Evolutionary conservation across 2,113 vertebrate genomes (phyloP), one percentile per base, ranked within the genome.

Genomic region (Pithys albifrons): DNA sequence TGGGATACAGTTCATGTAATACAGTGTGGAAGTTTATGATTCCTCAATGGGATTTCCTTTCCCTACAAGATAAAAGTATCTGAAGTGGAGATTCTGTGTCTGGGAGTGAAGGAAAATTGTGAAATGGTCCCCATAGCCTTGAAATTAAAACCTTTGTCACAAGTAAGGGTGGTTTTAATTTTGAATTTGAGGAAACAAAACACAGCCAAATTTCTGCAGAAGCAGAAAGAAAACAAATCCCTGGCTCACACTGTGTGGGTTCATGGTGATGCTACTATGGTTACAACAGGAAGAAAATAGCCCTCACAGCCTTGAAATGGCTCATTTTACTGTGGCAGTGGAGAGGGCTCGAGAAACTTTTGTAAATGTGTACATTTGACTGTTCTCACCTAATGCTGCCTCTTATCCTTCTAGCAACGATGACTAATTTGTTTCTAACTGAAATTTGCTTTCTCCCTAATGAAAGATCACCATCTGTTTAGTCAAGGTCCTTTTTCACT

Each of bases 391-490:
- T 76, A 48, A 8, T 10, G 28, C 31, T 58, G 55, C 14, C 77
- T 90, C 62, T 73, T 72, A 57, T 95, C 92, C 78, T 97, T 76
- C 76, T 22, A 93, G 88, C 91, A 93, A 62, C 6, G 5, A 59
- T 73, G 85, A 93, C 89, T 96, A 88, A 92, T 97, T 65, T 87
- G 86, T 66, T 97, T 94, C 89, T 87, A 59, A 52, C 11, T 35
- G 54, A 87, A 93, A 87, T 74, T 23, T 94, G 73, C 89, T 85
- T 95, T 95, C 95, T 96, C 83, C 95, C 81, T 89, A 18, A 95
- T 89, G 96, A 72, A 89, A 95, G 88, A 89, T 93, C 78, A 91
- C 97, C 97, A 97, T 95, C 94, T 97, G 94, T 93, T 96, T 95
- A 96, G 90, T 96, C 95, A 93, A 94, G 52, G 89, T 78, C 78